A percentile compares a stretch with the other conserved stretches of the same genome.
Conservation (phyloP, 2,797 vertebrate genomes). For the Pogoniulus pusillus region DNA sequence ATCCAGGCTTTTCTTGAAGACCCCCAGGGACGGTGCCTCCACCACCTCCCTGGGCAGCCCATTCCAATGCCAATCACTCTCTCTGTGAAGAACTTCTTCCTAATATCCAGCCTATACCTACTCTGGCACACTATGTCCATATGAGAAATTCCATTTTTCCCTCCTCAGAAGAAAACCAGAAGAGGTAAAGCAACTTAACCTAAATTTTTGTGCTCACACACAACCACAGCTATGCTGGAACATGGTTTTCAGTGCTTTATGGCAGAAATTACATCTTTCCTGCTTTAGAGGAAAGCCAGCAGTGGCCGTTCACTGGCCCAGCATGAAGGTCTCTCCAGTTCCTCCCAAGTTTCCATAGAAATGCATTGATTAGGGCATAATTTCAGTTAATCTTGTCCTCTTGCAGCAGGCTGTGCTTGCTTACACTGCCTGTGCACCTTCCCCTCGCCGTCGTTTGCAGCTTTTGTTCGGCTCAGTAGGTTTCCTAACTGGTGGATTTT, state of each 20-base stretch:
- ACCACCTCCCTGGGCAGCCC: too few relatives aligned
- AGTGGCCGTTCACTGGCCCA: constrained; percentile 51
- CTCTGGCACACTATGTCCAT: too few relatives aligned
- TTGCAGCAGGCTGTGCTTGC: constrained; percentile 80
- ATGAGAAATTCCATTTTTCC: background rate
- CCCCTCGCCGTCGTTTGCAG: constrained; percentile 78
- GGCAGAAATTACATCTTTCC: constrained; percentile 2
- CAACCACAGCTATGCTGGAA: constrained; percentile 32
- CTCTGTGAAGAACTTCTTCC: too few relatives aligned
- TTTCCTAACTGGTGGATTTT: constrained; percentile 95
- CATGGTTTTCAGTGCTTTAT: background rate
- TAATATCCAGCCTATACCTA: too few relatives aligned
- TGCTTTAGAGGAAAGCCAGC: background rate
- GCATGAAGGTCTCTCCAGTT: constrained; percentile 76
- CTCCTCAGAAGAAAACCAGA: background rate
- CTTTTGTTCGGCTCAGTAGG: constrained; percentile 93
- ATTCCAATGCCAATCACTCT: too few relatives aligned
- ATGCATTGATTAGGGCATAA: constrained; percentile 89
- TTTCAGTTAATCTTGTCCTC: constrained; percentile 88
- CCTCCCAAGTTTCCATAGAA: constrained; percentile 88
- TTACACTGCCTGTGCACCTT: constrained; percentile 80
- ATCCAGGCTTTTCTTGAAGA: too few relatives aligned
- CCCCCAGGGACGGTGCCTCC: too few relatives aligned
- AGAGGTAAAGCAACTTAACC: background rate
- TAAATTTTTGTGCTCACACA: constrained; percentile 37